Conservation (phyloP, 2,113 vertebrate species). For the Lasiurus cinereus region DNA sequence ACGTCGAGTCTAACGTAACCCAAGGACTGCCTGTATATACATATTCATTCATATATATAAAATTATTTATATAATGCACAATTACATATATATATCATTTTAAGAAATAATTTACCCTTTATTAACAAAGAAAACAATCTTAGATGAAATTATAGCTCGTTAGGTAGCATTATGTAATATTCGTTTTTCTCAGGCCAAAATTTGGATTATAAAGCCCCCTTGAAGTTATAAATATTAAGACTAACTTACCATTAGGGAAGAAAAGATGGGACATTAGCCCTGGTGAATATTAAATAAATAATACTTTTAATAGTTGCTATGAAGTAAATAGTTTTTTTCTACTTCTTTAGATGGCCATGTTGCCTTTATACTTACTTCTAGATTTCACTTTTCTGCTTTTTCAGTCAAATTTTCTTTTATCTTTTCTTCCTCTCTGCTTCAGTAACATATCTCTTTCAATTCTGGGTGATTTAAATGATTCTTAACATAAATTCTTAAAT, state of each 20-base stretch:
- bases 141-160: conserved; percentile 56
- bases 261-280: conserved; percentile 5
- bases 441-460: conserved; percentile 9
- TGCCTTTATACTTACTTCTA: neutral
- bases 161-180: neutral
- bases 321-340: conserved; percentile 28
- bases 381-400: conserved; percentile 25
- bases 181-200: conserved; percentile 30
- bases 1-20: too few relatives aligned
- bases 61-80: neutral
- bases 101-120: conserved; percentile 13
- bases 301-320: neutral
- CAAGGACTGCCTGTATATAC: neutral
- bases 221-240: conserved; percentile 46
- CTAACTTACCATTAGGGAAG: neutral
- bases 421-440: conserved; percentile 19
- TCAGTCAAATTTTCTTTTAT: conserved; percentile 4
- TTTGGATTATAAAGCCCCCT: conserved; percentile 2
- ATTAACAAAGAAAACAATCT: conserved; percentile 40
- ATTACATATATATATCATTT: neutral
- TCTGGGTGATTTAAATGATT: conserved; percentile 17
- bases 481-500: conserved; percentile 24
- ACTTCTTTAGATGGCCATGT: neutral
- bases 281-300: conserved; percentile 29
- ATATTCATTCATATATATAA: neutral